phyloP scores from a whole-genome alignment of 2,113 vertebrate genomes.

The Octodon degus region DNA sequence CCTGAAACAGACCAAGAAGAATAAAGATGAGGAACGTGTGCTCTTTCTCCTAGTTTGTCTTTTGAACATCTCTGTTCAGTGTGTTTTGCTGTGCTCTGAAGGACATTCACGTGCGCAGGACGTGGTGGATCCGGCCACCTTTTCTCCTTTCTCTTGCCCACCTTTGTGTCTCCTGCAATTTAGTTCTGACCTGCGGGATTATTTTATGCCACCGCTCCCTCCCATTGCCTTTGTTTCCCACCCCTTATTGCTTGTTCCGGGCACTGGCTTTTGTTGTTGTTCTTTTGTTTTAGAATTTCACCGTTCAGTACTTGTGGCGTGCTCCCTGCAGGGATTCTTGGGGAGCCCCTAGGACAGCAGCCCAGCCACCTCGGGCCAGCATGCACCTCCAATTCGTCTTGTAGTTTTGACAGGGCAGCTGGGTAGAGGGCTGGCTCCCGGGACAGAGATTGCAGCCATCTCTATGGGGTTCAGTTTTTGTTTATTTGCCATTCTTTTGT shows the following conservation, averaged over 20 bases:
- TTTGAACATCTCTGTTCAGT: neutral
- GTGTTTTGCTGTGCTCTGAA: neutral
- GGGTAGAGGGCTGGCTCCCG: neutral
- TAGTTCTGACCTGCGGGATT: neutral
- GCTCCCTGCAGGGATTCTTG: neutral
- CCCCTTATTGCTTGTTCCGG: neutral
- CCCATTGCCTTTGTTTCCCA: slow-evolving; percentile 61
- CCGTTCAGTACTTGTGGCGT: slow-evolving; percentile 10
- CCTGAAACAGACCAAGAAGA: neutral
- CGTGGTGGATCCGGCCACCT: neutral
- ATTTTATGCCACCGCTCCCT: neutral
- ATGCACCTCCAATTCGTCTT: neutral
- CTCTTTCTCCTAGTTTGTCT: neutral
- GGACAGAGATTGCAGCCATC: neutral
- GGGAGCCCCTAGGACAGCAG: neutral
- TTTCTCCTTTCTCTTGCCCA: slow-evolving; percentile 1
- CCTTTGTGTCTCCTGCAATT: neutral
- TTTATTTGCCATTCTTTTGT: neutral
- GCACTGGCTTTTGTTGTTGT: neutral
- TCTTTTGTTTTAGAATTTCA: neutral
- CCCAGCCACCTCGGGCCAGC: neutral
- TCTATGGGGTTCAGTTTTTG: neutral
- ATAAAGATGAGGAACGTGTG: neutral
- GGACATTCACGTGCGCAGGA: neutral
- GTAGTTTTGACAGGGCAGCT: slow-evolving; percentile 14